phyloP scores from a whole-genome alignment of 2,888 invertebrate species.

The Pollenia labialis region DNA sequence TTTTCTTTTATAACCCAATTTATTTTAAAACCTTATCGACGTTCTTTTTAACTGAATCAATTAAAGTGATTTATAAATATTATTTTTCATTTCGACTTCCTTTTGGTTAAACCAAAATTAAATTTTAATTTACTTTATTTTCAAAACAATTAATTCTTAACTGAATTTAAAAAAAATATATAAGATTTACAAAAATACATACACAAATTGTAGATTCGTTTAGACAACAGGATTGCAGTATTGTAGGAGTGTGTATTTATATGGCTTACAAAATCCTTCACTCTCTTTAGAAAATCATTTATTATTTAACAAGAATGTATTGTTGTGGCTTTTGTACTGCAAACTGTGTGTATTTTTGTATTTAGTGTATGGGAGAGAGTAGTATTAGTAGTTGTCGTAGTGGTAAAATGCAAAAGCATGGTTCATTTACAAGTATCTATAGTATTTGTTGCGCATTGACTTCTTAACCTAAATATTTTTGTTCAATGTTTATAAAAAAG shows the following conservation, averaged over 20 bases:
- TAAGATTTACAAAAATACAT: conserved; percentile 1
- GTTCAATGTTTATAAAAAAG: conserved; percentile 55
- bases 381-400: conserved; percentile 39
- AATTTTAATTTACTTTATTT: conserved; percentile 54
- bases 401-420: conserved; percentile 45
- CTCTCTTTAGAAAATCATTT: conserved; percentile 60
- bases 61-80: conserved; percentile 37
- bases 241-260: background rate
- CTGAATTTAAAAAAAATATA: conserved; percentile 30
- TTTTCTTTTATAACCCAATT: too few relatives aligned
- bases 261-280: conserved; percentile 47
- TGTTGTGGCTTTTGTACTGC: conserved; percentile 57
- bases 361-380: conserved; percentile 10
- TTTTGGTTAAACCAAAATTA: conserved; percentile 13
- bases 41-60: background rate
- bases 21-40: too few relatives aligned
- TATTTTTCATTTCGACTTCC: background rate
- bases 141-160: conserved; percentile 65
- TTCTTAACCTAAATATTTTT: conserved; percentile 72
- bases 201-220: conserved; percentile 29
- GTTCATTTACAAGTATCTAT: conserved; percentile 65
- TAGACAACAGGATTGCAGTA: conserved; percentile 4
- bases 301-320: conserved; percentile 61
- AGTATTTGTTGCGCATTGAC: conserved; percentile 73
- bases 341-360: background rate